These are phyloP conservation scores for Bombus confusus DNA, from an alignment of 1,140 invertebrate genomes.

Conservation along the genomic window DNA sequence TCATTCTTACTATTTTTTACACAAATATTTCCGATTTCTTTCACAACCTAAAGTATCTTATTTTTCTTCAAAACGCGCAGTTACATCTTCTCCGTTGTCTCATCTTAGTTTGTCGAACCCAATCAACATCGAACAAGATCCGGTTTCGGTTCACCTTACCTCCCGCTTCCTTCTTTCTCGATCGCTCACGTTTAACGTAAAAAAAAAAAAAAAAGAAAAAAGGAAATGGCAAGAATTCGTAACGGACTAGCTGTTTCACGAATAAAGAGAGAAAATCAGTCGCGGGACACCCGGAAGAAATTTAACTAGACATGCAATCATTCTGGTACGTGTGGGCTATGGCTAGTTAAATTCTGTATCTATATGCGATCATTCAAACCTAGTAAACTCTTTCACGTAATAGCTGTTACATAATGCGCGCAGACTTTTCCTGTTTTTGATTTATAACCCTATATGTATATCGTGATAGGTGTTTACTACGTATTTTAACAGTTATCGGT, in stretches of 20 bases:
- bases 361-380: background rate
- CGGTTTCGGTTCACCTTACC: background rate
- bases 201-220: background rate
- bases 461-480: background rate
- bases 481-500: background rate
- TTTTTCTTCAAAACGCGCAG: background rate
- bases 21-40: no score
- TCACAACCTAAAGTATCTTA: no score
- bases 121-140: background rate
- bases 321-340: background rate
- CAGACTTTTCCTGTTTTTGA: background rate
- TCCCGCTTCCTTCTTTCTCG: no score
- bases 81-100: background rate
- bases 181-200: background rate
- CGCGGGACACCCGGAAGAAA: background rate
- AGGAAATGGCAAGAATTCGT: background rate
- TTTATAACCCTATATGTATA: no score
- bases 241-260: background rate
- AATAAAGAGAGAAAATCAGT: background rate
- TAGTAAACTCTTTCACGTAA: conserved; percentile 10
- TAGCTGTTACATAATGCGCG: background rate
- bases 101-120: background rate
- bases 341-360: background rate
- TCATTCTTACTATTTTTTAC: no score
- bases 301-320: background rate